phyloP scores from a whole-genome alignment of 1,140 invertebrate genomes.

The Calliopsis andreniformis region DNA sequence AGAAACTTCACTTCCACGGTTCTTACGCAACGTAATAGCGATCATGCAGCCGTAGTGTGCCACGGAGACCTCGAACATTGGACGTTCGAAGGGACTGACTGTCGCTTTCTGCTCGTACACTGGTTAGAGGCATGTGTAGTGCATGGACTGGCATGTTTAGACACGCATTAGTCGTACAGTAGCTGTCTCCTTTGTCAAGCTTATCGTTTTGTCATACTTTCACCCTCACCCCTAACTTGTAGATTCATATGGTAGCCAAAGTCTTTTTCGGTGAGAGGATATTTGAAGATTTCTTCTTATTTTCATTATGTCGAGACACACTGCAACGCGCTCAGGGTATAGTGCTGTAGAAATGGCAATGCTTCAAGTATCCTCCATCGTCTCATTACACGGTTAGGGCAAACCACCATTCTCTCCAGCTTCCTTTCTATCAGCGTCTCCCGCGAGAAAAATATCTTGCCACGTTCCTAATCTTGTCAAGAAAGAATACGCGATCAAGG shows the following conservation, averaged over 20 bases:
- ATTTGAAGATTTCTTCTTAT: neutral
- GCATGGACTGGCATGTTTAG: constrained; percentile 28
- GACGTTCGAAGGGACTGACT: constrained; percentile 44
- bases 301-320: too few relatives aligned
- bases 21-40: constrained; percentile 40
- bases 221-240: neutral
- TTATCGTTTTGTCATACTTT: constrained; percentile 31
- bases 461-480: neutral
- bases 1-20: constrained; percentile 54
- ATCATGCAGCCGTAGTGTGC: constrained; percentile 57
- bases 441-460: constrained; percentile 26
- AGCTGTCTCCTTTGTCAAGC: constrained; percentile 36
- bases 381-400: constrained; percentile 12
- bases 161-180: constrained; percentile 14
- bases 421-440: constrained; percentile 30
- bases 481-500: neutral
- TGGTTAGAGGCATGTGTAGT: constrained; percentile 45
- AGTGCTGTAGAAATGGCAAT: neutral
- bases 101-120: constrained; percentile 34
- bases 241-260: constrained; percentile 17
- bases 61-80: constrained; percentile 30
- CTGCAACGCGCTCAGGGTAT: too few relatives aligned
- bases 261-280: constrained; percentile 12
- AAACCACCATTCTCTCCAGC: constrained; percentile 33
- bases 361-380: constrained; percentile 18